Evolutionary conservation across 2,888 invertebrate genomes (phyloP), one percentile per base, ranked within the genome.

Genomic region (Hemicrepidius hirtus): DNA sequence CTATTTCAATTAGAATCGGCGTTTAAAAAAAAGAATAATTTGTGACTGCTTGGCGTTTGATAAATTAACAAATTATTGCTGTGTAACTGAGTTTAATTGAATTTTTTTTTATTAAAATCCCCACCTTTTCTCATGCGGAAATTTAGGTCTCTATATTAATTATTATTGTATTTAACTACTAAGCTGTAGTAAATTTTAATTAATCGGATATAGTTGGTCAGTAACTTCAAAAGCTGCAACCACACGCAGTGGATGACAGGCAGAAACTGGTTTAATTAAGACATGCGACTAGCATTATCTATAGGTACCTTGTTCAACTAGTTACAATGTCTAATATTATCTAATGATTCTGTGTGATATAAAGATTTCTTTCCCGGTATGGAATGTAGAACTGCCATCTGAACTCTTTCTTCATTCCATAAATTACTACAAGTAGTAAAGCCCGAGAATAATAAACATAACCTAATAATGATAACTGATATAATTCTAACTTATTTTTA

Each of bases 181-280:
- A 44, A 44, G 44, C 16, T 44, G 24, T 24, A 50, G 50, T 50
- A 50, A 50, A 50, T 24, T 50, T 50, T 50, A 50, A 50, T 50
- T 50, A 50, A 50, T 50, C 24, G 13, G 24, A 21, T 32, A 2
- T 32, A 32, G 32, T 32, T 32, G 32, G 24, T 50, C 24, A n/a
- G 24, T 24, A 50, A 50, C n/a, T 50, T 50, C 50, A 21, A 50
- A 50, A 24, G 24, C 21, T 9, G 21, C 12, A 50, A 28, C 24
- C 50, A 28, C 50, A 50, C 50, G 50, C 50, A 50, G 24, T 72
- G 73, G 70, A 74, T 59, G 74, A 70, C 68, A 73, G 63, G 65
- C 70, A 67, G 16, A 62, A 75, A 76, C 72, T 74, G 69, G 72
- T 76, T 75, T 72, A 75, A 76, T 76, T 75, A 75, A 73, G 73